Evolutionary conservation across 2,888 invertebrate genomes (phyloP).

Genomic region (Drosophila kambysellisi): DNA sequence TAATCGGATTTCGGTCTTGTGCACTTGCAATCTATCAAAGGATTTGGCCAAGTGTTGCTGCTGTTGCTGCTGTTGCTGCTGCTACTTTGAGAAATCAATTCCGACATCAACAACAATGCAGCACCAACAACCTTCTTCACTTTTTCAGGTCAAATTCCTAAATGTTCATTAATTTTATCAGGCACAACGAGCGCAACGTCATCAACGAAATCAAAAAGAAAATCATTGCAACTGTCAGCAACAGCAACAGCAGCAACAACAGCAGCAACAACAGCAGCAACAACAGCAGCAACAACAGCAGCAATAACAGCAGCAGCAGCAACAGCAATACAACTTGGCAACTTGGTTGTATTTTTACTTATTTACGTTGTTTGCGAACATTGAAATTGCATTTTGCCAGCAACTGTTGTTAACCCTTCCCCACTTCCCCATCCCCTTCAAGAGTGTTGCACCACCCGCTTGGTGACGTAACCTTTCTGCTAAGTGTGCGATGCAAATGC

Average conservation of each 20-base stretch:
- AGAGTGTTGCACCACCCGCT: neutral
- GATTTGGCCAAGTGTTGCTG: conserved; percentile 28
- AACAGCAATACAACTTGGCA: conserved; percentile 10
- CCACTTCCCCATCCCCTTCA: neutral
- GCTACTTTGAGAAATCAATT: conserved; percentile 44
- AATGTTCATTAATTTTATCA: conserved; percentile 76
- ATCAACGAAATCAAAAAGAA: conserved; percentile 57
- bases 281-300: conserved; percentile 38
- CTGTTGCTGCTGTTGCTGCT: conserved; percentile 14
- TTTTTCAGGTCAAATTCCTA: conserved; percentile 66
- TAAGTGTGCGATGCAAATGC: conserved; percentile 47
- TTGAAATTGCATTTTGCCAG: conserved; percentile 64
- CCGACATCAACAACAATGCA: conserved; percentile 25
- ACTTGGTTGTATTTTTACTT: conserved; percentile 48
- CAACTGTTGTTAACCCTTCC: conserved; percentile 7
- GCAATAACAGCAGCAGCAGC: conserved; percentile 16
- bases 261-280: conserved; percentile 22
- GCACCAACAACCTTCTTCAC: conserved; percentile 20
- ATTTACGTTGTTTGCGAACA: conserved; percentile 65
- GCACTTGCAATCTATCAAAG: conserved; percentile 40
- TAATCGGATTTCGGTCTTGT: conserved; percentile 59
- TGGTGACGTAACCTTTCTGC: neutral
- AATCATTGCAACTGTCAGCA: conserved; percentile 65
- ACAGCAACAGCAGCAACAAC: conserved; percentile 40
- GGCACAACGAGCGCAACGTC: conserved; percentile 34